Conservation (phyloP, 1,140 invertebrate species). For the Scaptomyza hsui region DNA sequence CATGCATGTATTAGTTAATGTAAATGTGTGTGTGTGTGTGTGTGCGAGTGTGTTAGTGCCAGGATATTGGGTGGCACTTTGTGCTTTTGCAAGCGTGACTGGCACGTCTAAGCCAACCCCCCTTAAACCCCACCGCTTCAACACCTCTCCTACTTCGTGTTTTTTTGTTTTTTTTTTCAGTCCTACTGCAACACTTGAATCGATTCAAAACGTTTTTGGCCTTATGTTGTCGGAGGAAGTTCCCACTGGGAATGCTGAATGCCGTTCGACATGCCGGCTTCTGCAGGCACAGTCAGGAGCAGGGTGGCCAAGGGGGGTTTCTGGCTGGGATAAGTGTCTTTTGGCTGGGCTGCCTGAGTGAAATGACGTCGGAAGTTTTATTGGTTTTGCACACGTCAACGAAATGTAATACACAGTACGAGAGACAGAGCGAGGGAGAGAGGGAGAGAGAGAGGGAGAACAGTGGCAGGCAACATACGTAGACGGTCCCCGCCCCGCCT, state of each 20-base stretch:
- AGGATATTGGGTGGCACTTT: conserved; percentile 61
- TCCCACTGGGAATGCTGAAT: conserved; percentile 39
- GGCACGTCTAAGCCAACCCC: conserved; percentile 45
- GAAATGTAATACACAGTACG: conserved; percentile 66
- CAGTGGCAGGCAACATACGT: conserved; percentile 25
- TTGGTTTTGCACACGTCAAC: conserved; percentile 82
- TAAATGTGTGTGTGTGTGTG: conserved; percentile 20
- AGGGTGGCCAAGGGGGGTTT: neutral
- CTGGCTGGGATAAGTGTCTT: conserved; percentile 31
- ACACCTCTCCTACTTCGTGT: neutral
- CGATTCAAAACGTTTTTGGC: conserved; percentile 67
- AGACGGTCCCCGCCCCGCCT: neutral
- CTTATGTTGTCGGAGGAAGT: conserved; percentile 51
- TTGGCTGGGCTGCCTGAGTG: conserved; percentile 60
- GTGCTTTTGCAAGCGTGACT: conserved; percentile 62
- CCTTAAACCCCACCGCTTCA: neutral
- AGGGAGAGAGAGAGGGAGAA: conserved; percentile 10
- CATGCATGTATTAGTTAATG: conserved; percentile 54
- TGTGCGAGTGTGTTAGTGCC: conserved; percentile 37
- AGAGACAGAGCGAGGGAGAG: conserved; percentile 9
- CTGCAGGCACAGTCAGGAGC: neutral
- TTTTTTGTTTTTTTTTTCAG: neutral
- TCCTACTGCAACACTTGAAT: conserved; percentile 67
- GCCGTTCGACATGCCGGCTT: conserved; percentile 16
- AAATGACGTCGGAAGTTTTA: conserved; percentile 80